Percentiles rank a stretch among this genome's conserved stretches.
Evolutionary conservation across 2,797 vertebrate genomes (phyloP).

Genomic region (Sebastes baramenuke): DNA sequence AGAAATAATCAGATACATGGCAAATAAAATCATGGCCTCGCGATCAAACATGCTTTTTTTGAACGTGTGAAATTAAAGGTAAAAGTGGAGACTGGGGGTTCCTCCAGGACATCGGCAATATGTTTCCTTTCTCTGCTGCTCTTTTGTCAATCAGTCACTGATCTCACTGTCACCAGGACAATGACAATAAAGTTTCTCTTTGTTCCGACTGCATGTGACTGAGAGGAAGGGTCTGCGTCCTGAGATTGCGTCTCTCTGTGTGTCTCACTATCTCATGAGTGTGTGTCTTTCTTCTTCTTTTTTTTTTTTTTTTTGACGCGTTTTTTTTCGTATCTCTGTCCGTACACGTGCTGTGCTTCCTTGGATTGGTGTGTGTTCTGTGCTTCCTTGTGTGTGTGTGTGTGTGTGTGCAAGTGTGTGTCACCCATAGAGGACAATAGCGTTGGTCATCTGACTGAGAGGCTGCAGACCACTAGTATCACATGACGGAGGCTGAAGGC

Average conservation of each 20-base stretch:
- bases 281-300: background rate
- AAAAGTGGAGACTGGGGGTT: slow-evolving; percentile 31
- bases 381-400: slow-evolving; percentile 38
- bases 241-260: slow-evolving; percentile 63
- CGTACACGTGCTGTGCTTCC: slow-evolving; percentile 53
- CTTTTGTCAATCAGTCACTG: slow-evolving; percentile 68
- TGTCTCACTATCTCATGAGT: slow-evolving; percentile 45
- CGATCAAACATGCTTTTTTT: background rate
- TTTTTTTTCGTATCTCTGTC: slow-evolving; percentile 33
- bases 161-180: slow-evolving; percentile 73
- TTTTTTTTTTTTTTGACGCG: background rate
- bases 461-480: slow-evolving; percentile 77
- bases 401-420: slow-evolving; percentile 58
- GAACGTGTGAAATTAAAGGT: background rate
- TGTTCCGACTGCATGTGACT: slow-evolving; percentile 71
- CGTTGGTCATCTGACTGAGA: slow-evolving; percentile 77
- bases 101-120: slow-evolving; percentile 71
- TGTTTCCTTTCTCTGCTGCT: slow-evolving; percentile 71
- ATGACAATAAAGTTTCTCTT: slow-evolving; percentile 70
- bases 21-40: background rate
- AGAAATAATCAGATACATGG: background rate
- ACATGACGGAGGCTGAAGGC: slow-evolving; percentile 81
- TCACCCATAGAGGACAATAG: slow-evolving; percentile 77
- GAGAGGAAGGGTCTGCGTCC: slow-evolving; percentile 78
- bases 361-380: slow-evolving; percentile 25